These are phyloP conservation scores for Brachyptera putata DNA, from an alignment of 2,888 invertebrate genomes.

Conservation along the genomic window DNA sequence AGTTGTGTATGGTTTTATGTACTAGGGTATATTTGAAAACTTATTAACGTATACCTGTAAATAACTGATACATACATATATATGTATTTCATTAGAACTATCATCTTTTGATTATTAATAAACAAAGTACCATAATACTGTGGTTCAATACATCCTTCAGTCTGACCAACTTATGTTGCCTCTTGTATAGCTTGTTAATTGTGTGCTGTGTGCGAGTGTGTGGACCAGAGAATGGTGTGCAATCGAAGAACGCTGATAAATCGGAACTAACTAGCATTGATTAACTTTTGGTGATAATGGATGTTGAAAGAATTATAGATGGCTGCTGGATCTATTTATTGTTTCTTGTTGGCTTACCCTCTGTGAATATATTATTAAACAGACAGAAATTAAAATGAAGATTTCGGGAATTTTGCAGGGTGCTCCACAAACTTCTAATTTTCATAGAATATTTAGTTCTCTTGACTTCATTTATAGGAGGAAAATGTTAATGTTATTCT, in stretches of 20 bases:
- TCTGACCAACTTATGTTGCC: slow-evolving; percentile 34
- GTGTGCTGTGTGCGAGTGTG: slow-evolving; percentile 29
- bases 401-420: slow-evolving; percentile 28
- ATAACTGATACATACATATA: slow-evolving; percentile 22
- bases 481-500: slow-evolving; percentile 16
- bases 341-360: slow-evolving; percentile 18
- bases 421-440: slow-evolving; percentile 29
- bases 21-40: slow-evolving; percentile 30
- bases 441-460: slow-evolving; percentile 23
- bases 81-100: slow-evolving; percentile 14
- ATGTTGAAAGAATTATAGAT: not conserved
- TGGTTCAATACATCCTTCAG: slow-evolving; percentile 29
- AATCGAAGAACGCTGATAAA: slow-evolving; percentile 22
- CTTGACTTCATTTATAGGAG: slow-evolving; percentile 21
- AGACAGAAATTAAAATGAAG: slow-evolving; percentile 23
- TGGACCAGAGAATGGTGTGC: slow-evolving; percentile 29
- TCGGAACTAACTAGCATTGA: not conserved
- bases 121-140: slow-evolving; percentile 20
- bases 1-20: slow-evolving; percentile 30
- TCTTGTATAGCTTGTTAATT: slow-evolving; percentile 34
- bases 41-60: slow-evolving; percentile 30
- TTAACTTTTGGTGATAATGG: not conserved
- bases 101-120: slow-evolving; percentile 26
- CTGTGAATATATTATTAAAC: slow-evolving; percentile 22
- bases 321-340: slow-evolving; percentile 6